Base-by-base conservation (phyloP, 2,888 invertebrate species). In the Eucriotettix oculatus region DNA sequence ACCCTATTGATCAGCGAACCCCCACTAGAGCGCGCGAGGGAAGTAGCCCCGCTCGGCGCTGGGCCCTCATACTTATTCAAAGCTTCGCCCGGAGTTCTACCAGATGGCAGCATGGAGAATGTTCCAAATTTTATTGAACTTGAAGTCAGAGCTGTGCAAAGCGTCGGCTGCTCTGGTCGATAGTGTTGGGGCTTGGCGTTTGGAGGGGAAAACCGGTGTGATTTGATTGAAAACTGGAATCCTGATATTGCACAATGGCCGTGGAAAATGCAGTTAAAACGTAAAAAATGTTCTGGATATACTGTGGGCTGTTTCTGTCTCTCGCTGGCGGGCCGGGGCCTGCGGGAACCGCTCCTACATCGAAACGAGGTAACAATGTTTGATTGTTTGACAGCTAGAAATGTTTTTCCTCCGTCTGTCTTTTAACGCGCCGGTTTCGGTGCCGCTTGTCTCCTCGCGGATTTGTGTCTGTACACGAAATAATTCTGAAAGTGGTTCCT, bases 211-310 rank as follows among this genome's bases (percentile, higher is more conserved):
- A 60, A 61, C 58, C 64, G 64, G 64, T 63, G 65, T 64, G 65
- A 63, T 64, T 64, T 63, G 63, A 64, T 63, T 63, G 63, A 64
- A 64, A 63, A 63, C 61, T 62, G 63, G 62, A 62, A 66, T 66
- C 64, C 63, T 62, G 59, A 66, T 66, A 66, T 67, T 67, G 66
- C 68, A 70, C 66, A 69, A 72, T 72, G 72, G 72, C 72, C 70
- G 72, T 71, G 72, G 71, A 72, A 69, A 69, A 72, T 72, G 72
- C 70, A 68, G 69, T 69, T 68, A 69, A 69, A 67, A 71, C 71
- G 70, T 72, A 71, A 70, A 71, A 71, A 70, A 71, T 72, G 71
- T 69, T 71, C 71, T 71, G 72, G 71, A 70, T 72, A 70, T 70
- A 71, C 66, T 71, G 71, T 70, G 71, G 70, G 70, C 70, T 71